These are phyloP conservation scores for Peromyscus maniculatus DNA, from an alignment of 2,113 vertebrate genomes.

Conservation along the genomic window DNA sequence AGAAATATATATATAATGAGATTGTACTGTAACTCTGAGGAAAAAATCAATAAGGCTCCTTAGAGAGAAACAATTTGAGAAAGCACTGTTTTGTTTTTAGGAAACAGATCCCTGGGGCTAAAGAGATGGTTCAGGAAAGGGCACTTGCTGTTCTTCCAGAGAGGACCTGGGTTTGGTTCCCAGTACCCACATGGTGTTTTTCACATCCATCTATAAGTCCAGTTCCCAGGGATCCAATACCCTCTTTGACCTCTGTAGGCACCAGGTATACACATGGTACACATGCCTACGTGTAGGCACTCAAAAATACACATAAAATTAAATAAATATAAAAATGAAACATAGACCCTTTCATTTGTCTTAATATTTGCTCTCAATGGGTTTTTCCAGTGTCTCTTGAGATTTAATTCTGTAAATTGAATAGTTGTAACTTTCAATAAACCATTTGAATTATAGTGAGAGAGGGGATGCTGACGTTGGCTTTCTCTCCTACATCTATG, in stretches of 20 bases:
- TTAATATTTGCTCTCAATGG: constrained; percentile 37
- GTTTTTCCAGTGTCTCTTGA: neutral
- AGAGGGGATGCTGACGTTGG: neutral
- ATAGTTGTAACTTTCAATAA: neutral
- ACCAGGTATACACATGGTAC: neutral
- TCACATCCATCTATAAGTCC: neutral
- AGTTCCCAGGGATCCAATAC: too few species aligned
- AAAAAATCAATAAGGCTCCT: constrained; percentile 57
- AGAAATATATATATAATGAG: constrained; percentile 25
- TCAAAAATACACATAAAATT: neutral
- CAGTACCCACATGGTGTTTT: neutral
- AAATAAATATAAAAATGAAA: neutral
- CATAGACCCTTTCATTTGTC: constrained; percentile 19
- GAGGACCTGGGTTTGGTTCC: neutral
- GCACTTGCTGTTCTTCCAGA: neutral
- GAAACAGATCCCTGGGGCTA: neutral
- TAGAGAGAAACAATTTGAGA: constrained; percentile 40
- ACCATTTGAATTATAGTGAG: neutral
- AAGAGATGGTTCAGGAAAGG: neutral
- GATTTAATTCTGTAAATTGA: constrained; percentile 49
- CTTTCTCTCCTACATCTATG: accelerated
- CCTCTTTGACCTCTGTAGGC: neutral
- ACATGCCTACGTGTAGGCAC: too few species aligned
- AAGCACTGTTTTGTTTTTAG: neutral
- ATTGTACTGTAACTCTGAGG: constrained; percentile 43